A percentile compares a stretch with the other conserved stretches of the same genome.
These are phyloP conservation scores for Tenualosa ilisha DNA, from an alignment of 2,797 vertebrate genomes.

Conservation along the genomic window DNA sequence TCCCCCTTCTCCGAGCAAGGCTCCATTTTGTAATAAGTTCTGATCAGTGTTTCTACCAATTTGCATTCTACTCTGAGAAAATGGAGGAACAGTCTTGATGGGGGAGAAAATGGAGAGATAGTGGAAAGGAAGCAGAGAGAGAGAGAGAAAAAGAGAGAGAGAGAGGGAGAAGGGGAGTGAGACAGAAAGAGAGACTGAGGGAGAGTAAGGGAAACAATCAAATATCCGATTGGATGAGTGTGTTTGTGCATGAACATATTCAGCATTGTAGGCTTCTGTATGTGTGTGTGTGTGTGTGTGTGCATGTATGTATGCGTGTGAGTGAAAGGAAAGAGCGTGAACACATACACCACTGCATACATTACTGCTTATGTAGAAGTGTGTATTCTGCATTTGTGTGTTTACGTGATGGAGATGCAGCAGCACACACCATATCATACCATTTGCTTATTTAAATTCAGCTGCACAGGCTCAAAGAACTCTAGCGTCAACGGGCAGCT, in stretches of 20 bases:
- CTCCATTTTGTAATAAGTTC: conserved; percentile 87
- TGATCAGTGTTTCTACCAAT: conserved; percentile 77
- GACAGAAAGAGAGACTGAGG: conserved; percentile 50
- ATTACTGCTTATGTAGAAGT: conserved; percentile 1
- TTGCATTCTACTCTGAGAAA: conserved; percentile 78
- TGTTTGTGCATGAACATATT: conserved; percentile 38
- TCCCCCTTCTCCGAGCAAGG: conserved; percentile 65
- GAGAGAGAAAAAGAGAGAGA: conserved; percentile 41
- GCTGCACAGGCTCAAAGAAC: conserved; percentile 68
- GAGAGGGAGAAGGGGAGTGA: conserved; percentile 49
- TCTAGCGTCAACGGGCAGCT: conserved; percentile 72
- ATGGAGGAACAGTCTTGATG: conserved; percentile 75
- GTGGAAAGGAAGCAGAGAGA: conserved; percentile 39
- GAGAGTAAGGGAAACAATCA: conserved; percentile 63
- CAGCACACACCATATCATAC: conserved; percentile 55
- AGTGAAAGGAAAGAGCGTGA: conserved; percentile 17
- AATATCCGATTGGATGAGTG: conserved; percentile 55
- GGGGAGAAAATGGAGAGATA: conserved; percentile 60
- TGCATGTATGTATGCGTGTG: conserved; percentile 26
- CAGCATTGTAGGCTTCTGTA: conserved; percentile 9
- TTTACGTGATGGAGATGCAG: conserved; percentile 42
- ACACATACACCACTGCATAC: conserved; percentile 1
- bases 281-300: conserved; percentile 28
- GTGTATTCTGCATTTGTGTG: conserved; percentile 16
- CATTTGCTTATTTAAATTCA: conserved; percentile 88